Evolutionary conservation across 1,140 invertebrate genomes (phyloP).

Genomic region (Mylabris phalerata): DNA sequence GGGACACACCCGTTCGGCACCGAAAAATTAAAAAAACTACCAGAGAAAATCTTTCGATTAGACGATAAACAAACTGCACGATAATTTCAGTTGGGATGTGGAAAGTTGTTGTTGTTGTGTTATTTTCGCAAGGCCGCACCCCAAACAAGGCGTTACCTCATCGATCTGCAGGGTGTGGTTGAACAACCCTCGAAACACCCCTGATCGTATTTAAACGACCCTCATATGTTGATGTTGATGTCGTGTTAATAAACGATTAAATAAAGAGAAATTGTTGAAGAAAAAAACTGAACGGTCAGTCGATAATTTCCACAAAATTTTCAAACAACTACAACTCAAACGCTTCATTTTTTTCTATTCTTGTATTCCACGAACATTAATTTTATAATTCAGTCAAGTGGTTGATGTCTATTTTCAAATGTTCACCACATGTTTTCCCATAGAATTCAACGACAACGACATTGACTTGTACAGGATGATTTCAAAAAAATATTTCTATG

Average conservation of each 20-base stretch:
- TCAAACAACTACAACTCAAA: too few species aligned
- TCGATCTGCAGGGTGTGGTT: conserved; percentile 26
- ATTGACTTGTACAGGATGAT: too few species aligned
- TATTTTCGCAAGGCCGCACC: conserved; percentile 20
- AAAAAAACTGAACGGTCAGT: too few species aligned
- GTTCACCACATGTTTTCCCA: conserved; percentile 11
- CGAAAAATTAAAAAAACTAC: too few species aligned
- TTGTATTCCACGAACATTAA: conserved; percentile 4
- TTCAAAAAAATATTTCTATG: too few species aligned
- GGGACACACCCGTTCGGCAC: conserved; percentile 7
- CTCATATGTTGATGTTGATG: not conserved
- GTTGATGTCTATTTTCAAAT: conserved; percentile 7
- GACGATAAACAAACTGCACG: too few species aligned
- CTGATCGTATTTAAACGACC: conserved; percentile 10
- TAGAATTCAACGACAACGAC: not conserved
- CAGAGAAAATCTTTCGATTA: too few species aligned
- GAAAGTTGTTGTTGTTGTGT: not conserved
- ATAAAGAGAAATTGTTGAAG: too few species aligned
- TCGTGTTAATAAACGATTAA: conserved; percentile 11
- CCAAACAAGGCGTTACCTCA: conserved; percentile 24
- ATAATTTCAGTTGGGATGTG: too few species aligned
- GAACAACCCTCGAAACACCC: conserved; percentile 23
- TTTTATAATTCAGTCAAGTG: conserved; percentile 10
- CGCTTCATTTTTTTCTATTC: too few species aligned
- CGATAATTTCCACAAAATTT: too few species aligned